These are phyloP conservation scores for Notechis scutatus DNA, from an alignment of 2,113 vertebrate genomes.

Conservation along the genomic window DNA sequence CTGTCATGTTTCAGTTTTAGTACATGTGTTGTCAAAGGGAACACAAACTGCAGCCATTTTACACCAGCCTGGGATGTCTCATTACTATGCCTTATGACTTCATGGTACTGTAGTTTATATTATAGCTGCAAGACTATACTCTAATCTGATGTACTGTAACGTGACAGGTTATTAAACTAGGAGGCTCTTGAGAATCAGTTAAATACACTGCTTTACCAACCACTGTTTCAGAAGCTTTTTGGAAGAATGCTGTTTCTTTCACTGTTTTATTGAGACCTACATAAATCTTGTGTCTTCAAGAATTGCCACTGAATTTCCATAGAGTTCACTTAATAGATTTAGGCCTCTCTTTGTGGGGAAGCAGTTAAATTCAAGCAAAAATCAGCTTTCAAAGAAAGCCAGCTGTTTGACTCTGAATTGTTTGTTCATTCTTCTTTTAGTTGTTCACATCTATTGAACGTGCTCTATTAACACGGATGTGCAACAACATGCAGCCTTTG, in stretches of 20 bases:
- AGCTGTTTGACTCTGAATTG: background rate
- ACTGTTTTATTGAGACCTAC: constrained; percentile 43
- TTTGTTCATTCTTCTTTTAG: background rate
- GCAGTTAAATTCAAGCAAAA: background rate
- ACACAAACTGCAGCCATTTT: constrained; percentile 61
- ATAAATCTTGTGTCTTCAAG: constrained; percentile 16
- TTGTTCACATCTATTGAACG: background rate
- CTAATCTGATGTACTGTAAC: constrained; percentile 62
- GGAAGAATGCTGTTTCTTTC: constrained; percentile 50
- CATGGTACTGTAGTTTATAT: constrained; percentile 60
- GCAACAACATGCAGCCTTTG: background rate
- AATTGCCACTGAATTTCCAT: constrained; percentile 26
- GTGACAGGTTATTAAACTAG: constrained; percentile 69
- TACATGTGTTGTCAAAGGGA: background rate
- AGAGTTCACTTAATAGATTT: constrained; percentile 10
- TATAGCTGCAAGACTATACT: constrained; percentile 59
- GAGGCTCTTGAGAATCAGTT: constrained; percentile 56
- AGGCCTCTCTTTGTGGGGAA: constrained; percentile 19
- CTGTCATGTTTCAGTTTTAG: background rate
- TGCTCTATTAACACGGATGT: background rate
- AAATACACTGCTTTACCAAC: constrained; percentile 57
- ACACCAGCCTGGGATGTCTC: constrained; percentile 66
- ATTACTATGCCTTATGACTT: constrained; percentile 70
- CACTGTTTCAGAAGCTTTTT: constrained; percentile 42
- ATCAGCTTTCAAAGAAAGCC: background rate